Evolutionary conservation across 2,797 vertebrate genomes (phyloP).

Genomic region (Delichon dasypus): DNA sequence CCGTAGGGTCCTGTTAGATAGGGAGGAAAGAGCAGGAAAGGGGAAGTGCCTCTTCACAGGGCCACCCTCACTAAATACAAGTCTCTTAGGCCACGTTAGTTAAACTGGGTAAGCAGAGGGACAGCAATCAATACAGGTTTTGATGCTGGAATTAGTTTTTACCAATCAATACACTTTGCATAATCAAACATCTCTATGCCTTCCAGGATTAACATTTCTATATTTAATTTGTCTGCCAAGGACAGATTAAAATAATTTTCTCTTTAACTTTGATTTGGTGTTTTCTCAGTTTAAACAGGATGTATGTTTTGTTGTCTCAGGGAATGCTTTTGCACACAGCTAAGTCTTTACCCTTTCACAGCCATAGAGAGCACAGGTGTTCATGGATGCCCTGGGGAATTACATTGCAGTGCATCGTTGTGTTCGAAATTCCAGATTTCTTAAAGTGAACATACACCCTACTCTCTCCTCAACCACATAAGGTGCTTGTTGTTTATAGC

Average conservation of each 20-base stretch:
- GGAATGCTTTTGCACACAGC: neutral
- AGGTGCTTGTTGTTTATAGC: neutral
- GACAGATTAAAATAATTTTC: neutral
- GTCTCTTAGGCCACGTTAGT: neutral
- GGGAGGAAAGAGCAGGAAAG: neutral
- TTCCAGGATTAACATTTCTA: neutral
- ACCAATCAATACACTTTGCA: neutral
- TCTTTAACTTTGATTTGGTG: neutral
- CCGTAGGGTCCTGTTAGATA: neutral
- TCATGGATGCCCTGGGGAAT: neutral
- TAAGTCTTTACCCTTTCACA: neutral
- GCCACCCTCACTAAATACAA: neutral
- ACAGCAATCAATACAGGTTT: neutral
- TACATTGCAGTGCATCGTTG: neutral
- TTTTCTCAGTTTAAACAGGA: neutral
- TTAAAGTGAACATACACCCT: neutral
- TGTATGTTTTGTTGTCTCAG: neutral
- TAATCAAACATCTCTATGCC: neutral
- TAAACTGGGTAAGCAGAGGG: neutral
- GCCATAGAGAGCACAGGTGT: neutral
- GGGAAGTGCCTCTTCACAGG: neutral
- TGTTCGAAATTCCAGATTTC: neutral
- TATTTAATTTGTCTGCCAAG: neutral
- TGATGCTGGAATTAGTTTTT: constrained; percentile 42
- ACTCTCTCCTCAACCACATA: neutral